Base-by-base conservation (phyloP, 2,888 invertebrate species). In the Hemaris fuciformis region DNA sequence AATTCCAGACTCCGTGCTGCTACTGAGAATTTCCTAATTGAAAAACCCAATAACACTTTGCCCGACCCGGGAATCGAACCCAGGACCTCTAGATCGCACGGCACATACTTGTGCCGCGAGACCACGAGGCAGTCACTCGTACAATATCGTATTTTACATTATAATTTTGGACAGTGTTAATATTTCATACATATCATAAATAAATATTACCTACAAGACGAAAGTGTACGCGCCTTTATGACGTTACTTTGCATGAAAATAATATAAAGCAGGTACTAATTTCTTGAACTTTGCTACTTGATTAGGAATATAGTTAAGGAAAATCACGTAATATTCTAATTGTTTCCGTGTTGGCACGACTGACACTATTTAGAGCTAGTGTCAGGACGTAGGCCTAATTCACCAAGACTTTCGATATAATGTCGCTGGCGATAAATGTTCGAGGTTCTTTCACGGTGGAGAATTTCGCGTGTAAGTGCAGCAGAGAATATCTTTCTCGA, bases 311-410 rank as follows among this genome's bases (percentile, higher is more conserved):
- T 57, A 57, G 38, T 41, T 57, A 57, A 57, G 57, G 20, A 57
- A n/a, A 31, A n/a, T 5, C 20, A 87, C 76, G 82, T 83, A 85
- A 86, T 79, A 81, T 79, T 80, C 72, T 81, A 80, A 87, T 84
- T 80, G 86, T 85, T 88, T 88, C 88, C 88, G 87, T 79, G 76
- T 86, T 77, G 77, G 72, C 76, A 74, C 76, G 73, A 77, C 83
- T 84, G 81, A 79, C 85, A 85, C 80, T 83, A 79, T 85, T 85
- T 79, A 79, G 81, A 80, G 78, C 75, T 75, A 70, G 71, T 72
- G 68, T 45, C 48, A 48, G 46, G 18, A 25, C 15, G 64, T 61
- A 66, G 62, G 62, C 53, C 38, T 27, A 34, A 31, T 46, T 61
- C 20, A n/a, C 23, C 38, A 48, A 38, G 22, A n/a, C 57, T 34